Evolutionary conservation across 2,888 invertebrate species (phyloP), one percentile per base, ranked within the genome.

Genomic region (Cephalotes varians): DNA sequence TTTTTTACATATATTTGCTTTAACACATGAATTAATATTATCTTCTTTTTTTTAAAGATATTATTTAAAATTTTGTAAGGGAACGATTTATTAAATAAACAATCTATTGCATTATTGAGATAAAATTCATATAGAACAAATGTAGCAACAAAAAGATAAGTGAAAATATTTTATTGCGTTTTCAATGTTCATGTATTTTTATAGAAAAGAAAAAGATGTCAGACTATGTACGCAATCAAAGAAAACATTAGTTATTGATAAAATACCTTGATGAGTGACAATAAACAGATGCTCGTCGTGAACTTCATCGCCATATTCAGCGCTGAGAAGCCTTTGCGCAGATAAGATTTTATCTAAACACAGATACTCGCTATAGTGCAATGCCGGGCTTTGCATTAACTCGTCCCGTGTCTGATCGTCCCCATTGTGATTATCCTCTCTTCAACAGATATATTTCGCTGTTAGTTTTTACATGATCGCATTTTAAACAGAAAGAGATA

Each of bases 231-330:
- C 25, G 1, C 44, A 21, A 49, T 49, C 7, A n/a, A 49, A 49
- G 54, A 2, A 21, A 28, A n/a, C 10, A 0, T 10, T 10, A n/a
- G 18, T 65, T 31, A 3, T 49, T 31, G 31, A 3, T 18, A 47
- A 31, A 37, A 77, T 95, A 99, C 99, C 98, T 97, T 99, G 99
- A 95, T 99, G 99, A 15, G 98, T 99, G 74, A 99, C 96, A 85
- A 99, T 99, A 94, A 99, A 99, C 9, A 99, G 96, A 95, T 99
- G 99, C 93, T 99, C 99, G 94, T 99, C 99, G 90, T 99, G 99
- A 0, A 99, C 98, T 81, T 96, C 95, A 34, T 96, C 95, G 77
- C 97, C 96, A 79, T 93, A 93, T 93, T 97, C 96, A 6, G 96
- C 96, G 88, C 98, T 98, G 67, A 98, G 96, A 95, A 98, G 96